These are phyloP conservation scores for Lepus timidus DNA, from an alignment of 2,113 vertebrate species.

Conservation along the genomic window DNA sequence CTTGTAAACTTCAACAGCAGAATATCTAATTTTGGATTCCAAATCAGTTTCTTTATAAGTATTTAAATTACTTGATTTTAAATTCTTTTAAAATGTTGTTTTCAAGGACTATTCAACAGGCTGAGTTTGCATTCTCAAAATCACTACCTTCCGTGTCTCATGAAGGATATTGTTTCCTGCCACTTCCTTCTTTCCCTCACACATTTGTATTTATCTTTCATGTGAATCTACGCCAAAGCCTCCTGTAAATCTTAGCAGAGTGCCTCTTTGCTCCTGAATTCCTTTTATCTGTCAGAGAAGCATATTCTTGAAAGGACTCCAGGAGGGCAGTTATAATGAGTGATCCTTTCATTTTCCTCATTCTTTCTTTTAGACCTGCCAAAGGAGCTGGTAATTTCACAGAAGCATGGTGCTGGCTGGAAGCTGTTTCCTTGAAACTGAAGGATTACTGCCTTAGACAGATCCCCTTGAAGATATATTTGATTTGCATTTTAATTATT, in stretches of 20 bases:
- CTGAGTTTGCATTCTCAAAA: not conserved
- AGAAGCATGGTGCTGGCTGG: conserved; percentile 19
- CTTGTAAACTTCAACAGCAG: not conserved
- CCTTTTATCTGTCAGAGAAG: conserved; percentile 20
- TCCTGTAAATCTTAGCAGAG: conserved; percentile 28
- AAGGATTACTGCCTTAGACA: not conserved
- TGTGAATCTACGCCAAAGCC: not conserved
- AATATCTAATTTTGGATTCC: not conserved
- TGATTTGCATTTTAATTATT: conserved; percentile 63
- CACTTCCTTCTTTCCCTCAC: not conserved
- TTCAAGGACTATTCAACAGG: not conserved
- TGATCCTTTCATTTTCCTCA: conserved; percentile 9
- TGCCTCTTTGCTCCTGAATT: conserved; percentile 40
- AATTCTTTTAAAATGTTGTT: conserved; percentile 39
- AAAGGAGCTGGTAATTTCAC: conserved; percentile 45
- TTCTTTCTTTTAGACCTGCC: conserved; percentile 33
- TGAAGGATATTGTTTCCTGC: not conserved
- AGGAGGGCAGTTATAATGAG: conserved; percentile 58
- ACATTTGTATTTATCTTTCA: conserved; percentile 52
- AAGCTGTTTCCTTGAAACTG: conserved; percentile 19
- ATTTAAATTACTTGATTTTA: not conserved
- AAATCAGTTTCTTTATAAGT: not conserved
- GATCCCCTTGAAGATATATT: conserved; percentile 20
- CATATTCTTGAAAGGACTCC: conserved; percentile 61
- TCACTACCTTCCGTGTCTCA: not conserved